Percentiles rank a stretch among this genome's conserved stretches.
Conservation (phyloP, 2,113 vertebrate species). For the Mormyrus lacerda region DNA sequence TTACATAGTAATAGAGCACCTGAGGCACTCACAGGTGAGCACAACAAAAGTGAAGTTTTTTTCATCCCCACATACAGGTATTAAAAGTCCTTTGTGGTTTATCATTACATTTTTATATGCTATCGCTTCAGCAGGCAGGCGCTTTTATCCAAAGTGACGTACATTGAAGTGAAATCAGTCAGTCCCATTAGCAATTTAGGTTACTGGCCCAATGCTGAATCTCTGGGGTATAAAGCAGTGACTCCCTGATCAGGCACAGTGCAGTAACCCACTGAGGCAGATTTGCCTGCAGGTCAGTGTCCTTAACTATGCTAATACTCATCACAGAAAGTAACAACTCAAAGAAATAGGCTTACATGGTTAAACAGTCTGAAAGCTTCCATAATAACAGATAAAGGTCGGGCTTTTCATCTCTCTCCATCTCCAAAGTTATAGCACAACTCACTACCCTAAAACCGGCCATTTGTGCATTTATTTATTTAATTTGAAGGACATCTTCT, state of each 20-base stretch:
- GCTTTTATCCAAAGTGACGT: neutral
- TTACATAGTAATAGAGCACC: neutral
- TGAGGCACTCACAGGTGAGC: neutral
- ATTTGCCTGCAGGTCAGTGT: neutral
- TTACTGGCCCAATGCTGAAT: neutral
- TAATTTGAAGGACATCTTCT: neutral
- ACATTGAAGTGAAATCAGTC: neutral
- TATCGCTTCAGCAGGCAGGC: neutral
- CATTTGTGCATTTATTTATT: neutral
- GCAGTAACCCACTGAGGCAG: neutral
- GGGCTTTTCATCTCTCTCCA: neutral
- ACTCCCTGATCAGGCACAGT: neutral
- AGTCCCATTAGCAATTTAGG: neutral
- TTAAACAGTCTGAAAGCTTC: neutral
- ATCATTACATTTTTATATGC: neutral
- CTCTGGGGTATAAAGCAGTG: neutral
- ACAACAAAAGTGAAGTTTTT: neutral
- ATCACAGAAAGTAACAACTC: neutral
- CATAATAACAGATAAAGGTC: neutral
- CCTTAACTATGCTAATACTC: neutral
- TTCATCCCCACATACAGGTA: neutral
- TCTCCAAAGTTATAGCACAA: neutral
- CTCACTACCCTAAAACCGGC: neutral
- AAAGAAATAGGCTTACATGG: neutral
- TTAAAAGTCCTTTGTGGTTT: neutral